phyloP scores from a whole-genome alignment of 1,140 invertebrate genomes.

The Glomeris maerens region DNA sequence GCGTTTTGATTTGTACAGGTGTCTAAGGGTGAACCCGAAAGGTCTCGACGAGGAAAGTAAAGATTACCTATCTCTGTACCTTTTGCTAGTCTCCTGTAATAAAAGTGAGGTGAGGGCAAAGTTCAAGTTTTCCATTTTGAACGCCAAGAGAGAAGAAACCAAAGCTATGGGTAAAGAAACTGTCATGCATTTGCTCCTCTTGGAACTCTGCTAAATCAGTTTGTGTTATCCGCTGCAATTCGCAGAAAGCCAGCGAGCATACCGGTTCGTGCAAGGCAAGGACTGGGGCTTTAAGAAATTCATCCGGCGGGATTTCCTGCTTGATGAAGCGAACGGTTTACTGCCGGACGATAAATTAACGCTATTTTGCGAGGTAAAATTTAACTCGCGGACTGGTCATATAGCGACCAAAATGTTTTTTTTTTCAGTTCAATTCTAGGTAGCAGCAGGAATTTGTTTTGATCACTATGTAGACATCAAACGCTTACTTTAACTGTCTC shows the following conservation, averaged over 20 bases:
- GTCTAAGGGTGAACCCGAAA: constrained; percentile 97
- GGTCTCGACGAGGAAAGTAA: constrained; percentile 99
- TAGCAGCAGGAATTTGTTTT: no score
- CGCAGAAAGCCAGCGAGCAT: constrained; percentile 75
- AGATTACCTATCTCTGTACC: constrained; percentile 96
- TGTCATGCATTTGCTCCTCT: not conserved
- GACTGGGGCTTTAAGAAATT: constrained; percentile 99
- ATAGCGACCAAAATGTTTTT: constrained; percentile 8
- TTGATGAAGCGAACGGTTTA: constrained; percentile 95
- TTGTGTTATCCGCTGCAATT: constrained; percentile 20
- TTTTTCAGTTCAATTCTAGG: no score
- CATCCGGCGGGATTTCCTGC: constrained; percentile 89
- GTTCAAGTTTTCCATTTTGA: constrained; percentile 99
- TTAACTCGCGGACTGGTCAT: constrained; percentile 10
- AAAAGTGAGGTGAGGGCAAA: constrained; percentile 99
- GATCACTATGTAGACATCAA: no score
- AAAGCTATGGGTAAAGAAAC: constrained; percentile 98
- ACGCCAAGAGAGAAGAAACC: constrained; percentile 98
- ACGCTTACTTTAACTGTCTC: no score
- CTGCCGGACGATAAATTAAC: constrained; percentile 97
- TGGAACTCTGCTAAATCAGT: constrained; percentile 11
- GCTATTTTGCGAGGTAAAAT: constrained; percentile 90
- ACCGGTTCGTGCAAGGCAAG: constrained; percentile 98
- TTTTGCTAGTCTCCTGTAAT: constrained; percentile 96
- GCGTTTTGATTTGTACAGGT: constrained; percentile 44